These are phyloP conservation scores for Tetragnatha montana DNA, from an alignment of 2,888 invertebrate genomes.

Conservation along the genomic window DNA sequence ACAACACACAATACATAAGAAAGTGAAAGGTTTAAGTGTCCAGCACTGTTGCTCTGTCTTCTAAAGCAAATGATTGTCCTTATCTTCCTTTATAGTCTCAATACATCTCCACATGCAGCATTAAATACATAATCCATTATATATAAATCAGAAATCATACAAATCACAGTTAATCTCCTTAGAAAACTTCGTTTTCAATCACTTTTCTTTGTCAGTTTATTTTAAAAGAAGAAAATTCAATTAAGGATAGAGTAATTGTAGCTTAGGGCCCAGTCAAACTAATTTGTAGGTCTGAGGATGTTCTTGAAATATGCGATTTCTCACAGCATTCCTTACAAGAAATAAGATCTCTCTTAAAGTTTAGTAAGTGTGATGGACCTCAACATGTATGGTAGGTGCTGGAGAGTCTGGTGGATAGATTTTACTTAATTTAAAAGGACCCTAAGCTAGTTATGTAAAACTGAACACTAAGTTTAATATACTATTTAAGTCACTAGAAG, in stretches of 20 bases:
- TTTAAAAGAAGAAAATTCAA: neutral
- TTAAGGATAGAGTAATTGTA: neutral
- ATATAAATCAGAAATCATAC: constrained; percentile 36
- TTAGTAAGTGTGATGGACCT: no score
- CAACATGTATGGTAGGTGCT: no score
- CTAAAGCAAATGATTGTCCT: constrained; percentile 64
- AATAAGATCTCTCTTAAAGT: no score
- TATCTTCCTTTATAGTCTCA: constrained; percentile 38
- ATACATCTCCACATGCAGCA: constrained; percentile 35
- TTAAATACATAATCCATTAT: constrained; percentile 27
- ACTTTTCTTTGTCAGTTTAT: neutral
- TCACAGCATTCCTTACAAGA: no score
- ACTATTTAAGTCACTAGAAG: neutral
- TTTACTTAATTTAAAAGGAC: no score
- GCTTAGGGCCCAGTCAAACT: no score
- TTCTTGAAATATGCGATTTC: no score
- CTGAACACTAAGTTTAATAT: neutral
- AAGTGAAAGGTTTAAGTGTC: constrained; percentile 65
- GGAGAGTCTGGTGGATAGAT: no score
- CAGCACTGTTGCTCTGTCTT: constrained; percentile 54
- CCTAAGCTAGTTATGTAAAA: constrained; percentile 1
- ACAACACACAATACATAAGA: constrained; percentile 61
- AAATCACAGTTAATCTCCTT: constrained; percentile 50
- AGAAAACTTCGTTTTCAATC: constrained; percentile 25
- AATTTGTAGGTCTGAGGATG: no score